phyloP scores from a whole-genome alignment of 2,113 vertebrate species.

The Heterocephalus glaber region DNA sequence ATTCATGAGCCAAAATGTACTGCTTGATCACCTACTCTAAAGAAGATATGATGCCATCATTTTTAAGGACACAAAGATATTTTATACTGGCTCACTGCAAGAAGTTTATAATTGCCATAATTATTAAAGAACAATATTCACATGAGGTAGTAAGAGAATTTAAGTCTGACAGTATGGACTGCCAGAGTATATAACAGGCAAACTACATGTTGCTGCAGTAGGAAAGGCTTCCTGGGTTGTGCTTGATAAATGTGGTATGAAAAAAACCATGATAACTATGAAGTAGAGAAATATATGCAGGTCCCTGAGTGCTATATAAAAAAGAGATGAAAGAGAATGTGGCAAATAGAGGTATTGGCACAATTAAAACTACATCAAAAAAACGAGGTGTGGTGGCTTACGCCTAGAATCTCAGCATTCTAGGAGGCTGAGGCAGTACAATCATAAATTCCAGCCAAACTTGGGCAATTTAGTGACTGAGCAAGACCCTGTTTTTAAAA shows the following conservation, averaged over 20 bases:
- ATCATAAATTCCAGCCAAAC: neutral
- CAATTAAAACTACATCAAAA: neutral
- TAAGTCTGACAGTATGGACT: neutral
- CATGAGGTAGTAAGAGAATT: neutral
- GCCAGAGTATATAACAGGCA: neutral
- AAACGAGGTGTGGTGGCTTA: neutral
- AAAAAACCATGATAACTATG: neutral
- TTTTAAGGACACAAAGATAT: constrained; percentile 19
- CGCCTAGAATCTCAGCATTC: neutral
- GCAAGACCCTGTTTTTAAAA: neutral
- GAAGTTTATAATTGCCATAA: neutral
- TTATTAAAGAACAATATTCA: constrained; percentile 10
- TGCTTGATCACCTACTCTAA: constrained; percentile 13
- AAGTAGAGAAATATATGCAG: neutral
- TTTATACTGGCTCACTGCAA: neutral
- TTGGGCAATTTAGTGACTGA: neutral
- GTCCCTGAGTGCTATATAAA: neutral
- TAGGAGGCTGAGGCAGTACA: neutral
- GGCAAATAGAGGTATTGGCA: neutral
- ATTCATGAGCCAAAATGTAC: constrained; percentile 50
- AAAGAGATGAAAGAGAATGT: neutral
- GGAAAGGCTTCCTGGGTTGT: neutral
- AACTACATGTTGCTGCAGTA: neutral
- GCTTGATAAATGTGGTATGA: neutral
- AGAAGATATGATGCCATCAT: constrained; percentile 18